A percentile compares a stretch with the other conserved stretches of the same genome.
Conservation (phyloP, 2,113 vertebrate genomes). For the Psilopsiagon aurifrons region DNA sequence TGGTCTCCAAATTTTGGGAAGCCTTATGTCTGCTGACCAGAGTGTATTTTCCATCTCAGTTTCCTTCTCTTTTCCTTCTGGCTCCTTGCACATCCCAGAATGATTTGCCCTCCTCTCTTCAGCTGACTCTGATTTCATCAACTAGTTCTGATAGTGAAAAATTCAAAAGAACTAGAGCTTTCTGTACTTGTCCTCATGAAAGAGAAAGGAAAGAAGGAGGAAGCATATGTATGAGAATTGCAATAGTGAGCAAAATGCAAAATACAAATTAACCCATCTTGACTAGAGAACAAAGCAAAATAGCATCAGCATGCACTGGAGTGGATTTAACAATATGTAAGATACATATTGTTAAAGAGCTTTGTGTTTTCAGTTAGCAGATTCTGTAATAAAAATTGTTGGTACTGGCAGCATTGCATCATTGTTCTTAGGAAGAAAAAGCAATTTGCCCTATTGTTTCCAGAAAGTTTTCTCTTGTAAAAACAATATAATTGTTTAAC, state of each 20-base stretch:
- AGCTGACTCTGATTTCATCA: neutral
- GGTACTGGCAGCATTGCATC: slow-evolving; percentile 44
- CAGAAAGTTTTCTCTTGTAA: slow-evolving; percentile 51
- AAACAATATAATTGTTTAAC: slow-evolving; percentile 40
- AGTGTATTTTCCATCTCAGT: neutral
- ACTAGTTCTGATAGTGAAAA: neutral
- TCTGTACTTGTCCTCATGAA: neutral
- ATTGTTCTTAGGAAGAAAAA: slow-evolving; percentile 56
- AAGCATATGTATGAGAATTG: neutral
- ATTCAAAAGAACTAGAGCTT: neutral
- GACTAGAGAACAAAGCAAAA: slow-evolving; percentile 39
- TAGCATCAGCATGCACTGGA: neutral
- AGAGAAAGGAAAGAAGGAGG: neutral
- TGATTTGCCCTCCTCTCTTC: neutral
- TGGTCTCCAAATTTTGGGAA: neutral
- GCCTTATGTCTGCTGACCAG: neutral
- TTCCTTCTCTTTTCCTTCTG: neutral
- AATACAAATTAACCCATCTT: slow-evolving; percentile 20
- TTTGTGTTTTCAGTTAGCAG: slow-evolving; percentile 61
- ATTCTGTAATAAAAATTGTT: slow-evolving; percentile 62
- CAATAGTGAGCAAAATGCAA: slow-evolving; percentile 41
- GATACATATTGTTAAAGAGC: neutral
- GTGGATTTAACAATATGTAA: too few species aligned
- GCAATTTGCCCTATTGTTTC: slow-evolving; percentile 56
- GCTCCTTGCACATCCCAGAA: neutral